These are phyloP conservation scores for Stichodactyla mertensii DNA, from an alignment of 64 coral and sea anemone genomes.

Conservation along the genomic window DNA sequence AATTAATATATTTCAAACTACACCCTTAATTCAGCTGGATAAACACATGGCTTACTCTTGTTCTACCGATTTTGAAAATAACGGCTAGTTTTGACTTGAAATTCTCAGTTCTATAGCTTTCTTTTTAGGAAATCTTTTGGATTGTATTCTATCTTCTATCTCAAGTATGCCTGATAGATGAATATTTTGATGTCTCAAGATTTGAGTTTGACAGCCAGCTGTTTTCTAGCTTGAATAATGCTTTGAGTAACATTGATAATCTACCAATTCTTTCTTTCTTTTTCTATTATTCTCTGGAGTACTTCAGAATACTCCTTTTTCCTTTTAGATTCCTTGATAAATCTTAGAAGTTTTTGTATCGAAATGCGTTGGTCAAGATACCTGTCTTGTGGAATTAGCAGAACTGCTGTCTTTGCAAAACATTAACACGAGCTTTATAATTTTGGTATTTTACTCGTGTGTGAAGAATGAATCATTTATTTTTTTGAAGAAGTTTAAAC, in stretches of 20 bases:
- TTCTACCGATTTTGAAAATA: neutral
- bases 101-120: neutral
- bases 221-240: neutral
- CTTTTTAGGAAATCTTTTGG: neutral
- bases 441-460: neutral
- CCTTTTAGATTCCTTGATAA: neutral
- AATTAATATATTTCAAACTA: neutral
- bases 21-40: neutral
- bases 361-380: neutral
- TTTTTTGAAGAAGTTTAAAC: neutral
- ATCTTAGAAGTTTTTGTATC: neutral
- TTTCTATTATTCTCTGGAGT: constrained; percentile 1
- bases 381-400: neutral
- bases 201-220: neutral
- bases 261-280: neutral
- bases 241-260: neutral
- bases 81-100: neutral
- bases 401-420: neutral
- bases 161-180: neutral
- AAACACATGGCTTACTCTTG: neutral
- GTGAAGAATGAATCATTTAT: neutral
- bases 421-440: neutral
- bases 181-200: neutral
- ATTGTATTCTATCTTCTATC: neutral
- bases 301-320: neutral